A percentile compares a stretch with the other conserved stretches of the same genome.
Evolutionary conservation across 2,797 vertebrate species (phyloP).

Genomic region (Neomorphus geoffroyi): DNA sequence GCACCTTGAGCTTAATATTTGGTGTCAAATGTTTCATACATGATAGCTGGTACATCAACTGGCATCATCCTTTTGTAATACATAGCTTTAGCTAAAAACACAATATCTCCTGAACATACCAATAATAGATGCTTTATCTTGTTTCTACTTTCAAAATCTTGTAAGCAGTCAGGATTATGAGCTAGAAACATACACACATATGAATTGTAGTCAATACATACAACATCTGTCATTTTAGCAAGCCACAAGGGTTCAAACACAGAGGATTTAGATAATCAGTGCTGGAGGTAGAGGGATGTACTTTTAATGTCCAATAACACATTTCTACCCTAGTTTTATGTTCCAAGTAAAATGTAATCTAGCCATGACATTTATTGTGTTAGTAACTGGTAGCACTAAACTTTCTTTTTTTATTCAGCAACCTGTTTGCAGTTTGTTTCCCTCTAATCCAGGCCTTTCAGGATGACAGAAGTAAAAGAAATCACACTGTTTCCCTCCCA

Average conservation of each 20-base stretch:
- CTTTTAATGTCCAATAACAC: not conserved
- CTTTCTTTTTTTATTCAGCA: not conserved
- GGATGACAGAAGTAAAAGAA: fast-evolving
- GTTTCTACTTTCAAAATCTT: not conserved
- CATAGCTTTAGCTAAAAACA: not conserved
- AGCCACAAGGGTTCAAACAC: not conserved
- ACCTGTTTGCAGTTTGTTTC: not conserved
- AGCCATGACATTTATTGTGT: not conserved
- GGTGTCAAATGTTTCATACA: not conserved
- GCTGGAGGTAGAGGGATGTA: not conserved
- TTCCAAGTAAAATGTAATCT: not conserved
- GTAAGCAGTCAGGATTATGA: not conserved
- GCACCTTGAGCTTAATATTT: fast-evolving
- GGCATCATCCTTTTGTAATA: not conserved
- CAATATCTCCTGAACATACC: not conserved
- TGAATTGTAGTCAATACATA: not conserved
- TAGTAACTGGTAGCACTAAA: not conserved
- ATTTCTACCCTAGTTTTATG: not conserved
- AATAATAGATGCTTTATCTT: not conserved
- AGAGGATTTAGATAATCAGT: not conserved
- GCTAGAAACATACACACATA: not conserved
- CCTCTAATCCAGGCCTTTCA: not conserved
- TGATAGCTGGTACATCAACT: not conserved
- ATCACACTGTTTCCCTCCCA: fast-evolving
- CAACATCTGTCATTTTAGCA: not conserved